phyloP scores from a whole-genome alignment of 2,888 invertebrate species.

The Drosophila multiciliata region DNA sequence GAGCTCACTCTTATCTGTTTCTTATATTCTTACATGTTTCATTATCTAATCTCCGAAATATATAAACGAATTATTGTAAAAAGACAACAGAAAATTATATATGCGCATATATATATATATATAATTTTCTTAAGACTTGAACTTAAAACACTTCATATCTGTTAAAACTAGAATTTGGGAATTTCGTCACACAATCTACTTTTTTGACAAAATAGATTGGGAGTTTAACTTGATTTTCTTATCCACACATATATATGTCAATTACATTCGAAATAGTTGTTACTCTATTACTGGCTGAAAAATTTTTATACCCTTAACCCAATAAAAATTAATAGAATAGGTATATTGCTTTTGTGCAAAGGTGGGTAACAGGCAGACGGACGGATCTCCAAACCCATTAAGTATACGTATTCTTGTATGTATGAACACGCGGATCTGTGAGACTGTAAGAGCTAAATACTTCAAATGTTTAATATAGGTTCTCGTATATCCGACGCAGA shows the following conservation, averaged over 20 bases:
- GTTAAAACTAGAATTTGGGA: not conserved
- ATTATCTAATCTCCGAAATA: not conserved
- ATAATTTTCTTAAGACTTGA: not conserved
- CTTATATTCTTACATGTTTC: not conserved
- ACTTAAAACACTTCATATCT: not conserved
- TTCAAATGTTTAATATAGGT: no score
- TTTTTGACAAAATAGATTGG: not conserved
- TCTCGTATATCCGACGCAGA: no score
- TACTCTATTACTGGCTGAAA: not conserved
- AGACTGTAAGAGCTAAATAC: no score
- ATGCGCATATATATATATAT: not conserved
- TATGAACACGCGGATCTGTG: no score
- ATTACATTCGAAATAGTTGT: not conserved
- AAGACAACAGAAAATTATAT: not conserved
- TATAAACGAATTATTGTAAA: not conserved
- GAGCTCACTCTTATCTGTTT: not conserved
- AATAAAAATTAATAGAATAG: no score
- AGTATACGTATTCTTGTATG: no score
- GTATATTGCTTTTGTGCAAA: no score
- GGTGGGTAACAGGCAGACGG: no score
- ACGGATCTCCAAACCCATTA: no score
- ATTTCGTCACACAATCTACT: not conserved
- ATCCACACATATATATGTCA: not conserved
- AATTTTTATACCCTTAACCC: not conserved
- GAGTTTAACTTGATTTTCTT: not conserved